phyloP scores from a whole-genome alignment of 2,113 vertebrate species.

The Semnornis frantzii region DNA sequence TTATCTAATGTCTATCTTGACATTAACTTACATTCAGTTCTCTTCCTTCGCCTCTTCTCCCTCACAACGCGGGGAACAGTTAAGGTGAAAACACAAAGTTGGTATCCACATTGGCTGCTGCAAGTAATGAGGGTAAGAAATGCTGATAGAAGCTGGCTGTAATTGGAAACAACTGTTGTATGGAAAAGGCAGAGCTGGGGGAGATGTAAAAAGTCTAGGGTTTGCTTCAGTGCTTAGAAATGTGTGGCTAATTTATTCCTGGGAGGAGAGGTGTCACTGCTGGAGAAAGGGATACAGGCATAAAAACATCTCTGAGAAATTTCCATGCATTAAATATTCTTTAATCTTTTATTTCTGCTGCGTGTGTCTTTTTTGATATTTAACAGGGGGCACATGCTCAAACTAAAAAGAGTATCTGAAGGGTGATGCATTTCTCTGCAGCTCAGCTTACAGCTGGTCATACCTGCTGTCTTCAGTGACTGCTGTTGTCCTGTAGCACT shows the following conservation, averaged over 20 bases:
- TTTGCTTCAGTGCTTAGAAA: background rate
- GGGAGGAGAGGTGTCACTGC: background rate
- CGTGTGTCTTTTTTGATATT: rapidly evolving
- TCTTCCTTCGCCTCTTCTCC: background rate
- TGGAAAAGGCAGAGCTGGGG: background rate
- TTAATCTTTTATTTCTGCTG: background rate
- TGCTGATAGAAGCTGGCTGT: background rate
- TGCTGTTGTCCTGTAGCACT: background rate
- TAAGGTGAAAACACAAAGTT: background rate
- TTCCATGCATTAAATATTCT: background rate
- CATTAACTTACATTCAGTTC: background rate
- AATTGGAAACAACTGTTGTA: background rate
- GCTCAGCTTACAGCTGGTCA: background rate
- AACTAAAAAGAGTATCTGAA: background rate
- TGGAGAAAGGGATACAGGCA: background rate
- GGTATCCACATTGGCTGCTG: background rate
- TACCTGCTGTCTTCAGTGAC: background rate
- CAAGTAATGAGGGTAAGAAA: background rate
- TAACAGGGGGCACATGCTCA: background rate
- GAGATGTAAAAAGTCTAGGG: background rate
- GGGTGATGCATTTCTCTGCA: rapidly evolving
- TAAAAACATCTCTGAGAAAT: background rate
- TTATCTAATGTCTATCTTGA: background rate
- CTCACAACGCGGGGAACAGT: background rate
- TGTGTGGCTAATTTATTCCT: background rate